A percentile compares a stretch with the other conserved stretches of the same genome.
Evolutionary conservation across 1,140 invertebrate genomes (phyloP).

Genomic region (Drosophila biarmipes): DNA sequence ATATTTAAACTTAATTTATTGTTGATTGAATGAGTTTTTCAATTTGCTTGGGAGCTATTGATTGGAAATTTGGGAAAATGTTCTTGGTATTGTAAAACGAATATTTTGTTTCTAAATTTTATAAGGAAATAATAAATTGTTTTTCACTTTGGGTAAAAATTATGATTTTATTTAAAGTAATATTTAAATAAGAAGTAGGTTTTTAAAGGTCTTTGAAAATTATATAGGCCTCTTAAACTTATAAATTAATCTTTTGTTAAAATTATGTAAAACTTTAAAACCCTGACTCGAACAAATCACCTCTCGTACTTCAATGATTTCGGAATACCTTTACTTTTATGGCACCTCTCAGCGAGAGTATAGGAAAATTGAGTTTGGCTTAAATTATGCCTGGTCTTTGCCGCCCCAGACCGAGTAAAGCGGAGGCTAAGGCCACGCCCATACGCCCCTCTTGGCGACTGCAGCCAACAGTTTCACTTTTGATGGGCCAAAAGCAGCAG

Average conservation of each 20-base stretch:
- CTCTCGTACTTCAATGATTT: background rate
- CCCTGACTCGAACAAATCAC: background rate
- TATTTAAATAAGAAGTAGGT: too few species aligned
- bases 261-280: too few species aligned
- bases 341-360: slow-evolving; percentile 14
- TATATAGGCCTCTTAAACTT: too few species aligned
- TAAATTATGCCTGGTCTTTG: slow-evolving; percentile 64
- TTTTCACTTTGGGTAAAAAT: too few species aligned
- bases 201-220: too few species aligned
- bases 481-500: slow-evolving; percentile 44
- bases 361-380: slow-evolving; percentile 67
- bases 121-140: too few species aligned
- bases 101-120: too few species aligned
- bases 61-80: too few species aligned
- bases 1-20: background rate
- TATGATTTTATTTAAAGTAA: too few species aligned
- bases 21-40: background rate
- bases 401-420: slow-evolving; percentile 36
- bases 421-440: slow-evolving; percentile 51
- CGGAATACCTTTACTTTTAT: slow-evolving; percentile 9
- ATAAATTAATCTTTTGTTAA: too few species aligned
- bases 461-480: slow-evolving; percentile 78
- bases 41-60: too few species aligned
- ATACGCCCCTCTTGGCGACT: slow-evolving; percentile 62
- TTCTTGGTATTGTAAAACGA: too few species aligned